Base-by-base conservation (phyloP, 2,888 invertebrate species). In the Dexiosoma caninum region DNA sequence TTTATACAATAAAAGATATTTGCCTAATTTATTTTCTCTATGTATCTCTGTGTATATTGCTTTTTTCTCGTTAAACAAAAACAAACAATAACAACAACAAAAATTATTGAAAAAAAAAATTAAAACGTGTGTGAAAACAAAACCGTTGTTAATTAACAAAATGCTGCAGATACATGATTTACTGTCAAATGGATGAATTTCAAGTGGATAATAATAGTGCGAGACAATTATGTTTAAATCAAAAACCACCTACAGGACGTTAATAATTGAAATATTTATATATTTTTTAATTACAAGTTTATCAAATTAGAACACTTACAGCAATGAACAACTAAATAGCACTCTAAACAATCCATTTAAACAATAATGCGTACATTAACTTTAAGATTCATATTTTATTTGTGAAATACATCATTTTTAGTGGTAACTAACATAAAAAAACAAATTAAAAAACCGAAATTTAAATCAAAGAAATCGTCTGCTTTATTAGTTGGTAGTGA, bases 171-270 rank as follows among this genome's bases (percentile, higher is more conserved):
- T 95, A 95, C 92, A 93, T 94, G 92, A 94, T 95, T 92, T 95
- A 94, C 93, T 94, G 94, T 92, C 94, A 94, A 93, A 94, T 94
- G 94, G 94, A 94, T 92, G 94, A 94, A 92, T 93, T 94, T 92
- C 94, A 94, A 92, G 93, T 94, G 91, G 94, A 94, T 92, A 94
- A 93, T 42, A 81, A 72, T 78, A 77, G 70, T 91, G 92, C 94
- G 91, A 92, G 88, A 81, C 88, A 88, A 86, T 93, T 91, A 86
- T 86, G 85, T 84, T 83, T 85, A 76, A 86, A 85, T 85, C 83
- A 85, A 83, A 87, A 87, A 84, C 85, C 85, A 84, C 86, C 85
- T 78, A 79, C 86, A 81, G 85, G 85, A 84, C 86, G 87, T 86
- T 87, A 85, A 85, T 81, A 21, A 59, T 19, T 30, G 4, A 27